A percentile compares a stretch with the other conserved stretches of the same genome.
Evolutionary conservation across 2,113 vertebrate genomes (phyloP).

Genomic region (Physeter macrocephalus): DNA sequence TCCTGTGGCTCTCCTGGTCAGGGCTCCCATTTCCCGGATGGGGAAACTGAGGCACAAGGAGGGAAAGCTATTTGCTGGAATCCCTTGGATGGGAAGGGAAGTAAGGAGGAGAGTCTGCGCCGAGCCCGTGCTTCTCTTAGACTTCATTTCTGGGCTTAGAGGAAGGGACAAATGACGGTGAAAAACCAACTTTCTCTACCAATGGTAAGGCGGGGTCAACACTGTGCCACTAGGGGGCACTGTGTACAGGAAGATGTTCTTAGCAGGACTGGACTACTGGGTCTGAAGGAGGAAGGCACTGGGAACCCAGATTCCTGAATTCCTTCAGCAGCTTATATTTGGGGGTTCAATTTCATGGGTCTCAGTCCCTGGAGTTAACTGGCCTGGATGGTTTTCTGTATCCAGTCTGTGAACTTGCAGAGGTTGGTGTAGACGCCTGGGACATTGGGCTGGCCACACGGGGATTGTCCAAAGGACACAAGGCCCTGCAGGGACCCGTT

Average conservation of each 20-base stretch:
- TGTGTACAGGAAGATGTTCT: not conserved
- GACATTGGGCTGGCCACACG: not conserved
- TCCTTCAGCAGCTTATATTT: not conserved
- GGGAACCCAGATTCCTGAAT: not conserved
- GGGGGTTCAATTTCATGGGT: not conserved
- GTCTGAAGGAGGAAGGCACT: not conserved
- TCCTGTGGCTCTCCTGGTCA: not conserved
- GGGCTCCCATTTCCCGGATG: not conserved
- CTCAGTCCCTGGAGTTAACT: not conserved
- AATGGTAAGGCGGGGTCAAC: not conserved
- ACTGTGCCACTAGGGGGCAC: not conserved
- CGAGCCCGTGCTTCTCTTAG: not conserved
- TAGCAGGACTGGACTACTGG: not conserved
- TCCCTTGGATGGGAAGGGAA: not conserved
- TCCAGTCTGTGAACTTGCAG: constrained; percentile 61
- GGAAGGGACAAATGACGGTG: not conserved
- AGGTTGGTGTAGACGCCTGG: constrained; percentile 60
- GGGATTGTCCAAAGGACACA: constrained; percentile 52
- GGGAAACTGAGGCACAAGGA: not conserved
- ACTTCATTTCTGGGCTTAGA: constrained; percentile 29
- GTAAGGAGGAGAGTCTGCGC: not conserved
- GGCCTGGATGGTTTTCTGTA: constrained; percentile 2
- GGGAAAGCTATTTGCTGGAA: not conserved
- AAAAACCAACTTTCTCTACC: not conserved
- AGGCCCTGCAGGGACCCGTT: constrained; percentile 38